These are phyloP conservation scores for Sebastes iracundus DNA, from an alignment of 2,797 vertebrate genomes.

Conservation along the genomic window DNA sequence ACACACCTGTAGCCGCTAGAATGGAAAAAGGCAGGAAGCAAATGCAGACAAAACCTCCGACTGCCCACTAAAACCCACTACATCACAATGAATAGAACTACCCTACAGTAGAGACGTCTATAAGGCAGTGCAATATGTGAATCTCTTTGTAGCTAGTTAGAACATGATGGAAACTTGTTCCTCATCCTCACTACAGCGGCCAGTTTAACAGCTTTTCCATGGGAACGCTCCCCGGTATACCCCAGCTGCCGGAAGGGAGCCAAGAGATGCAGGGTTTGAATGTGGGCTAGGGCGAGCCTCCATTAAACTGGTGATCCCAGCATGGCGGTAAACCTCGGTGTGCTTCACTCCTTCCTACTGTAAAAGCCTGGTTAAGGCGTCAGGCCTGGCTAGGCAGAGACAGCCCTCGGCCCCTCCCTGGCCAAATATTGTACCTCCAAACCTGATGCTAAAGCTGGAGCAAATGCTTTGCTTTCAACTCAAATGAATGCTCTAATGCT, in stretches of 20 bases:
- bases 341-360: constrained; percentile 80
- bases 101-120: constrained; percentile 19
- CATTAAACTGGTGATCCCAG: constrained; percentile 75
- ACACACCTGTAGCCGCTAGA: constrained; percentile 34
- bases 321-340: constrained; percentile 73
- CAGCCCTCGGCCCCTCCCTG: constrained; percentile 11
- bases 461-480: not conserved
- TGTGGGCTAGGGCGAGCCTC: constrained; percentile 57
- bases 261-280: constrained; percentile 79
- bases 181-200: constrained; percentile 67
- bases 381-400: constrained; percentile 40
- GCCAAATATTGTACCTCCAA: constrained; percentile 27
- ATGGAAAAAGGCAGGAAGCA: not conserved
- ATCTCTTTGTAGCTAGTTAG: constrained; percentile 48
- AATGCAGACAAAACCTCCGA: not conserved
- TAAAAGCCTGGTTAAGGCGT: constrained; percentile 75
- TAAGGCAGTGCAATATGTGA: constrained; percentile 42
- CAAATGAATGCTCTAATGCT: not conserved
- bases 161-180: constrained; percentile 80
- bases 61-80: not conserved
- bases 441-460: constrained; percentile 17
- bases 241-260: constrained; percentile 54
- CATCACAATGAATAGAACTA: constrained; percentile 18
- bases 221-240: constrained; percentile 64
- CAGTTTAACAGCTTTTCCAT: constrained; percentile 82